phyloP scores from a whole-genome alignment of 1,140 invertebrate genomes.

The Phthorimaea operculella region DNA sequence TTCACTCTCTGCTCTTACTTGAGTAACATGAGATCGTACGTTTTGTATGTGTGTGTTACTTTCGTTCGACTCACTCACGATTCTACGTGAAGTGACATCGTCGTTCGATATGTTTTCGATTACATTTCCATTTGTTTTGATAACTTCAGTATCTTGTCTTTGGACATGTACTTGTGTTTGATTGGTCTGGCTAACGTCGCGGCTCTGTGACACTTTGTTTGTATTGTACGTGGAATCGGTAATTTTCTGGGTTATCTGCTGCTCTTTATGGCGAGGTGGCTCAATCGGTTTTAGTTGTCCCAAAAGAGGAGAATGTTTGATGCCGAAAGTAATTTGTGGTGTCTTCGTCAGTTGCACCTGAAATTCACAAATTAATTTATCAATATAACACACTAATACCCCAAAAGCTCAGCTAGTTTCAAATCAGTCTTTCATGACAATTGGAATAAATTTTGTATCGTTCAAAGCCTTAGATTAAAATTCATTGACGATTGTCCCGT shows the following conservation, averaged over 20 bases:
- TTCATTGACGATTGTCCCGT: no score
- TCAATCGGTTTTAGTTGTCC: constrained; percentile 68
- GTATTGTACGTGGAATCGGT: constrained; percentile 14
- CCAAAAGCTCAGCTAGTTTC: no score
- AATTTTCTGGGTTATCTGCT: constrained; percentile 15
- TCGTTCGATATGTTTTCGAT: constrained; percentile 10
- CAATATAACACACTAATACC: no score
- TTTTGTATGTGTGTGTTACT: constrained; percentile 21
- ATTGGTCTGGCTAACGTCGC: constrained; percentile 3
- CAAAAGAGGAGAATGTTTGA: constrained; percentile 85
- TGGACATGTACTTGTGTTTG: neutral
- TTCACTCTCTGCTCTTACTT: constrained; percentile 41
- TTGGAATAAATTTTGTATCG: no score
- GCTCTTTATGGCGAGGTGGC: constrained; percentile 17
- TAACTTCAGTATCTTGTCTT: constrained; percentile 5
- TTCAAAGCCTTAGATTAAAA: no score
- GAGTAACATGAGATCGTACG: constrained; percentile 36
- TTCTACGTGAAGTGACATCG: constrained; percentile 11
- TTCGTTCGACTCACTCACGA: constrained; percentile 20
- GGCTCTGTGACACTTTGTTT: constrained; percentile 10
- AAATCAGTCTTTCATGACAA: no score
- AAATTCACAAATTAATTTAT: constrained; percentile 12
- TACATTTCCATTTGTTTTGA: constrained; percentile 9
- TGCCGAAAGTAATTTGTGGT: constrained; percentile 78
- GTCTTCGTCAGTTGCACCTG: constrained; percentile 51